Evolutionary conservation across 2,797 vertebrate genomes (phyloP), one percentile per base, ranked within the genome.

Genomic region (Tenualosa thibaudeaui): DNA sequence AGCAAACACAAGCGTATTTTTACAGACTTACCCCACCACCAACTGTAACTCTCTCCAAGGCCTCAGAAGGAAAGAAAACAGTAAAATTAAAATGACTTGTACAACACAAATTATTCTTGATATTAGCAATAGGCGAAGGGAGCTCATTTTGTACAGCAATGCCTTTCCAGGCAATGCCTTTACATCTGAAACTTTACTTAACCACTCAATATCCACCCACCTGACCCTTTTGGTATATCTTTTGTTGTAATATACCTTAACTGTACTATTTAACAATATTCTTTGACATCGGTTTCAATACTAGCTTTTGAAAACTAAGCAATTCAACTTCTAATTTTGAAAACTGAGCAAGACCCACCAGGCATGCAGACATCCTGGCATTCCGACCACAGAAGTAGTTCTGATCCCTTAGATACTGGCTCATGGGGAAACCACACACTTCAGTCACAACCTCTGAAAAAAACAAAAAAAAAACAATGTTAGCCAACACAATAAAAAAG

Each of bases 361-460:
- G 90, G 89, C 96, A 96, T 0, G 95, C 96, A 9, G 96, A 96
- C 95, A 96, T 96, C 91, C 95, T 94, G 89, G 95, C 95, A 19
- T 96, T 96, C 81, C 96, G 90, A 86, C 96, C 95, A 19, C 95
- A 96, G 90, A 94, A 94, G 90, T 93, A 95, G 71, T 91, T 86
- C 85, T 85, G 90, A 62, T 89, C 86, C 56, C 89, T 91, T 86
- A 96, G 92, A 91, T 94, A 92, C 85, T 87, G 93, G 86, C 96
- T 96, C 93, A 96, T 92, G 84, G 96, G 96, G 91, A 96, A 96
- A 62, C 96, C 95, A 84, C 88, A 94, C 53, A 82, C 86, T 10
- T 84, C 51, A 17, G 19, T 65, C 9, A 60, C 40, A 12, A 85
- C 60, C 51, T 92, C 95, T 96, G 90, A 3, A 19, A 81, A 26